phyloP scores from a whole-genome alignment of 2,888 invertebrate genomes.

The Eupithecia inturbata region DNA sequence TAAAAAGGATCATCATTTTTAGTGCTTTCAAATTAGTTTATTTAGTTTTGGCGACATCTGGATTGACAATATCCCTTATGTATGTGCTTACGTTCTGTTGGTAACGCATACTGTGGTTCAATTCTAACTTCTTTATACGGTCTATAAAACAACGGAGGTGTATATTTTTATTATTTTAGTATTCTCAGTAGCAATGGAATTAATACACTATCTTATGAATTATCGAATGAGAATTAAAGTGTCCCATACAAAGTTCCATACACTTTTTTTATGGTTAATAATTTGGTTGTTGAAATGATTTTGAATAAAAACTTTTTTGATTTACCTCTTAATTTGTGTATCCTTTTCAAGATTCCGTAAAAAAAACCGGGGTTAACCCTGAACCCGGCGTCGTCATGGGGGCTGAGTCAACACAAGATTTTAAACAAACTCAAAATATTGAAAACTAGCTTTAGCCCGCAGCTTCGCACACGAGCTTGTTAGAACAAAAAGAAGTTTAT shows the following conservation, averaged over 20 bases:
- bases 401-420: too few relatives aligned
- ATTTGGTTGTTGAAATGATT: conserved; percentile 10
- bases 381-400: too few relatives aligned
- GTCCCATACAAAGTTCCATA: conserved; percentile 19
- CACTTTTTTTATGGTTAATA: conserved; percentile 32
- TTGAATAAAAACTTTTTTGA: not conserved
- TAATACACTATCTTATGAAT: conserved; percentile 53
- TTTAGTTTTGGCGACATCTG: too few relatives aligned
- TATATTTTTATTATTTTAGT: conserved; percentile 51
- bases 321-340: not conserved
- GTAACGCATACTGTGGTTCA: conserved; percentile 6
- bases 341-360: not conserved
- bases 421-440: too few relatives aligned
- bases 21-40: too few relatives aligned
- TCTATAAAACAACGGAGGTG: conserved; percentile 51
- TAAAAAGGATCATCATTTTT: too few relatives aligned
- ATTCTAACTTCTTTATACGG: conserved; percentile 53
- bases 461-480: not conserved
- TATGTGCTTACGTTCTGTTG: conserved; percentile 10
- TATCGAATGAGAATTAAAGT: conserved; percentile 49
- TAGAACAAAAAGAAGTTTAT: not conserved
- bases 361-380: not conserved
- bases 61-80: too few relatives aligned
- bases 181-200: conserved; percentile 62
- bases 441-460: not conserved